These are phyloP conservation scores for Fukomys damarensis DNA, from an alignment of 2,113 vertebrate species.

Conservation along the genomic window DNA sequence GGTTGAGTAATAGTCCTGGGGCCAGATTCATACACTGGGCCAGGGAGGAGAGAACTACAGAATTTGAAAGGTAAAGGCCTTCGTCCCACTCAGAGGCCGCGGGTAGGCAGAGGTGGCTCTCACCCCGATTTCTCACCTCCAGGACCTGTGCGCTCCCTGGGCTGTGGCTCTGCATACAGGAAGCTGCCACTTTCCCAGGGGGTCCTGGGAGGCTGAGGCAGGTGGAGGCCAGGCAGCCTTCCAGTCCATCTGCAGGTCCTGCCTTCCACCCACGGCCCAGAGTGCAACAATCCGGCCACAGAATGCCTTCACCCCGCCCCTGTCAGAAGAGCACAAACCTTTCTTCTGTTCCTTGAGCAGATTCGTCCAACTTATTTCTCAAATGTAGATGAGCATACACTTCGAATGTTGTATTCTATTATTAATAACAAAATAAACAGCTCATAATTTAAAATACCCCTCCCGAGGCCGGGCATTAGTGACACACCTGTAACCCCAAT, in stretches of 20 bases:
- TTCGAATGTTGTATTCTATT: not conserved
- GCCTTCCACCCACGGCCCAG: not conserved
- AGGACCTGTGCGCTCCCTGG: not conserved
- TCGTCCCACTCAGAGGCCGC: rapidly evolving
- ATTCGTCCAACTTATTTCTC: not conserved
- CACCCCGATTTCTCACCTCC: no score
- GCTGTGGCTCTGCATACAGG: not conserved
- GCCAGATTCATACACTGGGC: no score
- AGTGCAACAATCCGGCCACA: not conserved
- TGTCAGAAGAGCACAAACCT: not conserved
- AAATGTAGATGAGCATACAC: not conserved
- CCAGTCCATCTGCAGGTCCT: not conserved
- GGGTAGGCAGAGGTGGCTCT: not conserved
- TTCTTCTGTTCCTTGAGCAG: not conserved
- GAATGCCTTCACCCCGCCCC: not conserved
- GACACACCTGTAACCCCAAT: no score
- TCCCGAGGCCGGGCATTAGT: no score
- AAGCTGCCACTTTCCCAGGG: not conserved
- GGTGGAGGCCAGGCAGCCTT: no score
- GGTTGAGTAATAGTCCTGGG: rapidly evolving
- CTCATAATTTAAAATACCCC: not conserved
- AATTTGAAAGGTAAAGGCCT: not conserved
- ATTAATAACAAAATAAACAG: not conserved
- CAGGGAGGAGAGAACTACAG: rapidly evolving
- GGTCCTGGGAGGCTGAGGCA: not conserved